Evolutionary conservation across 2,888 invertebrate genomes (phyloP).

Genomic region (Willowsia nigromaculata): DNA sequence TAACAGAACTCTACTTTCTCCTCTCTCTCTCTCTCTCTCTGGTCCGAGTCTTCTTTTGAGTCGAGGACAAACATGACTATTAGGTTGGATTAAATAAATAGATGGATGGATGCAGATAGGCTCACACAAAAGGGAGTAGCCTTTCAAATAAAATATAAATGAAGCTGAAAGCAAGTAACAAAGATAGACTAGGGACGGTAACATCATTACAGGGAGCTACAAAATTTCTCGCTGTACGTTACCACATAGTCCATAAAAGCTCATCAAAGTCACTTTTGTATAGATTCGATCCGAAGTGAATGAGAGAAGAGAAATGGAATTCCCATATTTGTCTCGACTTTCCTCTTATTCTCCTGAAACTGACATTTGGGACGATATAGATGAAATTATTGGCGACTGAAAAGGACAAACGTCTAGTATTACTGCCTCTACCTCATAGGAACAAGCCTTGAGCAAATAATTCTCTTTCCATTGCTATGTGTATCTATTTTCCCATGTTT

Average conservation of each 20-base stretch:
- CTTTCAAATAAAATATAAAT: conserved; percentile 55
- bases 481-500: neutral
- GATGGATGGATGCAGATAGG: conserved; percentile 61
- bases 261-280: conserved; percentile 18
- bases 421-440: neutral
- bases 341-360: conserved; percentile 1
- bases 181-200: conserved; percentile 17
- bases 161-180: conserved; percentile 28
- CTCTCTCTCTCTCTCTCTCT: conserved; percentile 1
- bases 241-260: neutral
- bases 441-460: conserved; percentile 44
- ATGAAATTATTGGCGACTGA: conserved; percentile 8
- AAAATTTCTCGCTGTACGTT: neutral
- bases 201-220: conserved; percentile 49
- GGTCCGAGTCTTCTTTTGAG: conserved; percentile 25
- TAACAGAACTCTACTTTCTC: conserved; percentile 17
- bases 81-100: conserved; percentile 61
- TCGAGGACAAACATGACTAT: conserved; percentile 45
- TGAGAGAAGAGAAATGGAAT: neutral
- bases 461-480: neutral
- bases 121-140: conserved; percentile 40
- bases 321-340: neutral
- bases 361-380: conserved; percentile 43
- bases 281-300: conserved; percentile 44
- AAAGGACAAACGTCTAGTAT: conserved; percentile 1